A percentile compares a stretch with the other conserved stretches of the same genome.
phyloP scores from a whole-genome alignment of 2,888 invertebrate species.

The Eustalomyia histrio region DNA sequence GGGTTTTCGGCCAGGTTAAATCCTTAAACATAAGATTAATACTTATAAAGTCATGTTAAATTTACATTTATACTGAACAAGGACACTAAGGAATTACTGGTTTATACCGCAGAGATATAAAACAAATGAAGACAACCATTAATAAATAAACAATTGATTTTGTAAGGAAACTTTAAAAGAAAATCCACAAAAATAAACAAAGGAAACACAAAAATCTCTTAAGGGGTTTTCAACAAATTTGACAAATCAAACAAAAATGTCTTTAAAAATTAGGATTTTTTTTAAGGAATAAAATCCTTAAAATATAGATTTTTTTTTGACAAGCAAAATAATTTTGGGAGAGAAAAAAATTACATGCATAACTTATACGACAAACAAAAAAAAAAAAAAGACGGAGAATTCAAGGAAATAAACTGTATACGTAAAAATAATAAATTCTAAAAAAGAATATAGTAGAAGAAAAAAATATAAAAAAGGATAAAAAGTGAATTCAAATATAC shows the following conservation, averaged over 20 bases:
- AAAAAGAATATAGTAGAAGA: background rate
- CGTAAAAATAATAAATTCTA: constrained; percentile 46
- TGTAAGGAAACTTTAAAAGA: background rate
- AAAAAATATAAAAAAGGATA: constrained; percentile 5
- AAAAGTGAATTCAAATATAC: background rate
- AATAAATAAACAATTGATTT: constrained; percentile 11
- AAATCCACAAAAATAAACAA: constrained; percentile 1
- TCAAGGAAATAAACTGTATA: background rate
- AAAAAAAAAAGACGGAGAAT: constrained; percentile 5
- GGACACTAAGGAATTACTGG: background rate
- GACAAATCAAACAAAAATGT: background rate
- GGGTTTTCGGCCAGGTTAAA: background rate
- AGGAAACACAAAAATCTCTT: background rate
- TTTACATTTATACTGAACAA: background rate
- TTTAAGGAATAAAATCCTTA: background rate
- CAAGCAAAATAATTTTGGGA: background rate
- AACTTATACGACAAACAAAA: constrained; percentile 33
- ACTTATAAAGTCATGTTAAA: background rate
- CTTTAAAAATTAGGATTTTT: background rate
- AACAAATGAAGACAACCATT: constrained; percentile 12
- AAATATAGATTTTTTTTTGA: background rate
- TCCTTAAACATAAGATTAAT: constrained; percentile 5
- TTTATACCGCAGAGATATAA: constrained; percentile 15
- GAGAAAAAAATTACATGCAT: constrained; percentile 22
- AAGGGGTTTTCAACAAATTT: constrained; percentile 8